These are phyloP conservation scores for Platyura marginata DNA, from an alignment of 1,140 invertebrate species.

Conservation along the genomic window DNA sequence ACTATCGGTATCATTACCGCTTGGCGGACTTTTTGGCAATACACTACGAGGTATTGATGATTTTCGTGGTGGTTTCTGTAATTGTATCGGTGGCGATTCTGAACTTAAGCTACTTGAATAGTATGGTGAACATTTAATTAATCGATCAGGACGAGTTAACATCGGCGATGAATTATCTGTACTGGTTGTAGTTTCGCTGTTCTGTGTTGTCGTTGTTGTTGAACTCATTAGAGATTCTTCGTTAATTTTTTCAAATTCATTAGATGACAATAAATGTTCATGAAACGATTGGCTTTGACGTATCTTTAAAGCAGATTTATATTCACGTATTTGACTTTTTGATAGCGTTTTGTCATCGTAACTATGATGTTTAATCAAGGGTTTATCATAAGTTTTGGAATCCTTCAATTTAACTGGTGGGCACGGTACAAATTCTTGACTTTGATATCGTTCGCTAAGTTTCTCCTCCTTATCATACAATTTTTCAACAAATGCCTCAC, in stretches of 20 bases:
- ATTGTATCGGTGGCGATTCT: constrained; percentile 41
- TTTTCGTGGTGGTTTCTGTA: constrained; percentile 35
- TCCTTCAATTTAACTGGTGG: not conserved
- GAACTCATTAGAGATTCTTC: constrained; percentile 14
- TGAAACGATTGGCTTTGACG: constrained; percentile 39
- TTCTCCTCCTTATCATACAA: constrained; percentile 38
- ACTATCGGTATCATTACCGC: constrained; percentile 47
- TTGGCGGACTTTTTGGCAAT: constrained; percentile 39
- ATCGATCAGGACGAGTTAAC: constrained; percentile 26
- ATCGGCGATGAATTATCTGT: constrained; percentile 22
- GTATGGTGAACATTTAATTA: constrained; percentile 45
- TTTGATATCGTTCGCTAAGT: constrained; percentile 37
- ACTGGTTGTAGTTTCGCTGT: constrained; percentile 14
- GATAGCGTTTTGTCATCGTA: constrained; percentile 39
- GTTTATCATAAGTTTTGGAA: constrained; percentile 24
- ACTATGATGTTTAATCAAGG: constrained; percentile 36
- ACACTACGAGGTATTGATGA: constrained; percentile 27
- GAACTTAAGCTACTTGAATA: constrained; percentile 49
- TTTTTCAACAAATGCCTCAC: constrained; percentile 22
- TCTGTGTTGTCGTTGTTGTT: constrained; percentile 15
- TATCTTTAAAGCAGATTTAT: constrained; percentile 34
- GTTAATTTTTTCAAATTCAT: constrained; percentile 2
- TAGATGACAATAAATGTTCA: constrained; percentile 30
- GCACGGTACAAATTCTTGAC: constrained; percentile 31
- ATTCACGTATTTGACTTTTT: constrained; percentile 38